Evolutionary conservation across 2,888 invertebrate species (phyloP), one percentile per base, ranked within the genome.

Genomic region (Acleris laterana): DNA sequence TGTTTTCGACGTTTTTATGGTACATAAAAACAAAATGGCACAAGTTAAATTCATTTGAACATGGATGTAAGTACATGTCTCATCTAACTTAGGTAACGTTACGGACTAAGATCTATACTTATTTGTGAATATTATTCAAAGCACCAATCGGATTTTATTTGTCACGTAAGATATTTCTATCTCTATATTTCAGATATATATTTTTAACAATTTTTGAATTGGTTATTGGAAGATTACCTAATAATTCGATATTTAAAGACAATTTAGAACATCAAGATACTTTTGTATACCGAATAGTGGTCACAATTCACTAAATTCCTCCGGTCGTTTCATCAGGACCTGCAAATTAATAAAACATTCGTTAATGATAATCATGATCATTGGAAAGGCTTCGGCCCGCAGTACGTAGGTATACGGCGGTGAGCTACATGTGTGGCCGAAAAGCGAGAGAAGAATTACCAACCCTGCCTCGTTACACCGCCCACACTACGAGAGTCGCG

Each of bases 1-100:
- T 64, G 60, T 53, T 28, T 28, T 42, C 46, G 44, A 38, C 42
- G 25, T 20, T 9, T 42, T 60, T 44, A 55, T 59, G 64, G 64
- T 68, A 69, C 63, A 52, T 17, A 49, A 68, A 72, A 69, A 66
- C 55, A 66, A 77, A 83, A 89, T 89, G 89, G 89, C 89, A 89
- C 89, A 80, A 79, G 75, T 77, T 77, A 80, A 80, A 83, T 83
- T 83, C 80, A 78, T 81, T 72, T 71, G 70, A 78, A 76, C 73
- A 74, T 77, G 72, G 69, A 70, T 46, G 16, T 75, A 71, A 70
- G 66, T 68, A 64, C 72, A 75, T 74, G 55, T 64, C 60, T 44
- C 22, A 60, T 68, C 69, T 73, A 71, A 64, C 53, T 58, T 58
- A 79, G 84, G 83, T 85, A 83, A 85, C 84, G 74, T 74, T 69